Conservation (phyloP, 2,888 invertebrate species). For the Ectemnius lituratus region DNA sequence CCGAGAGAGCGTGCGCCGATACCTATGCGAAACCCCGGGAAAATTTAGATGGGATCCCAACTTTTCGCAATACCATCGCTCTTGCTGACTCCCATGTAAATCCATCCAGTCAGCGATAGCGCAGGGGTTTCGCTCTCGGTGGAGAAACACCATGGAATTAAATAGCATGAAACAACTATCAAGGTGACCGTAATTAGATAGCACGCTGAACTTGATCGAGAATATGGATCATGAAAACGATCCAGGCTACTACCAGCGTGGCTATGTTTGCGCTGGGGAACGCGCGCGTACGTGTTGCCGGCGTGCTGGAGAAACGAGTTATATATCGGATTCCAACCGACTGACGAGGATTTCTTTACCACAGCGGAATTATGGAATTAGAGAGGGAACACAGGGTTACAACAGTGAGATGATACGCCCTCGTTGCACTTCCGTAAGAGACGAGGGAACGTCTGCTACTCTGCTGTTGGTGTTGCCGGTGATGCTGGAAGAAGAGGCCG, state of each 20-base stretch:
- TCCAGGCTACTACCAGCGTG: constrained; percentile 7
- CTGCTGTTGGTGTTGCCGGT: too few species aligned
- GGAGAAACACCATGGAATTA: constrained; percentile 8
- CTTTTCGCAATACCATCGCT: too few species aligned
- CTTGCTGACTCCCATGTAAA: neutral
- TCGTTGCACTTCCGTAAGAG: too few species aligned
- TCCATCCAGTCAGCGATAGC: neutral
- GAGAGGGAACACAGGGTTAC: neutral
- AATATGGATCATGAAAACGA: constrained; percentile 27
- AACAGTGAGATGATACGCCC: neutral
- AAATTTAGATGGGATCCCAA: too few species aligned
- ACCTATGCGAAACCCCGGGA: too few species aligned
- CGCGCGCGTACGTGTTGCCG: neutral
- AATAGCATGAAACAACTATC: constrained; percentile 28
- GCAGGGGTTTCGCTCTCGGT: neutral
- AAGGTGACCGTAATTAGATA: constrained; percentile 51
- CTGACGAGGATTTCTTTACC: constrained; percentile 21
- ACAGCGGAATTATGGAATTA: constrained; percentile 14
- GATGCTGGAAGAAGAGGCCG: too few species aligned
- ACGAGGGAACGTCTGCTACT: too few species aligned
- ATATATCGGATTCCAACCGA: constrained; percentile 37
- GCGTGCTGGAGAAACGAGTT: constrained; percentile 30
- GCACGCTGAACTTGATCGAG: constrained; percentile 40
- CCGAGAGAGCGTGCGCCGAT: too few species aligned
- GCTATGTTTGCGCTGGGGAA: too few species aligned